Base-by-base conservation (phyloP, 2,113 vertebrate species). In the Aspidoscelis tigris region DNA sequence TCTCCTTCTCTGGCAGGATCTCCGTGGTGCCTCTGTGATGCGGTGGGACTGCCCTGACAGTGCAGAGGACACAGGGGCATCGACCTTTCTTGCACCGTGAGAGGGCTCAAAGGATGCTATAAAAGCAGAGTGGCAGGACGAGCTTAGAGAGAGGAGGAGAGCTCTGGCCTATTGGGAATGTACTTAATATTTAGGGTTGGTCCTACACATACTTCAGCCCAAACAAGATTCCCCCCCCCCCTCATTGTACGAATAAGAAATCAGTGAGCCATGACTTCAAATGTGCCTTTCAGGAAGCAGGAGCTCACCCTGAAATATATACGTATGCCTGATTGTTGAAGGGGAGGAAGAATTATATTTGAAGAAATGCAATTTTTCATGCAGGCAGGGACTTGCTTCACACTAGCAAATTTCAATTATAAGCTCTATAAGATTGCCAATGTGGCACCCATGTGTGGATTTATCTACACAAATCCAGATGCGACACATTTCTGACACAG, bases 401-500 rank as follows among this genome's bases (percentile, higher is more conserved):
- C 50, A 43, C 1, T 75, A 64, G 1, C 0, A 20, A 61, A 72
- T 84, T 88, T 76, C 5, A 55, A 5, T 82, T 24, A 83, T 76
- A 78, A 89, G n/a, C 11, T 14, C 7, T 2, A 47, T 80, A 78
- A 81, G 83, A 86, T 78, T 7, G 79, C n/a, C 74, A 26, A 2
- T 72, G 83, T n/a, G 41, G 14, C 5, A 69, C 1, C n/a, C 1
- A 41, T 41, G 1, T 11, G 66, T 50, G 2, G 33, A 69, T 70
- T 80, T 53, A 86, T n/a, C 12, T 76, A 65, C 43, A 81, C 70
- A 85, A 88, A 86, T 76, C 39, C 43, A 81, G 53, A 78, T 64
- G 3, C 3, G 80, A 72, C 16, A 65, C 0, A 43, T 1, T 76
- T 86, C 14, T 83, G 69, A 76, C 11, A 71, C 7, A 2, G 1